Percentiles rank a stretch among this genome's conserved stretches.
phyloP scores from a whole-genome alignment of 2,113 vertebrate species.

The Dolichallabes microphthalmus region DNA sequence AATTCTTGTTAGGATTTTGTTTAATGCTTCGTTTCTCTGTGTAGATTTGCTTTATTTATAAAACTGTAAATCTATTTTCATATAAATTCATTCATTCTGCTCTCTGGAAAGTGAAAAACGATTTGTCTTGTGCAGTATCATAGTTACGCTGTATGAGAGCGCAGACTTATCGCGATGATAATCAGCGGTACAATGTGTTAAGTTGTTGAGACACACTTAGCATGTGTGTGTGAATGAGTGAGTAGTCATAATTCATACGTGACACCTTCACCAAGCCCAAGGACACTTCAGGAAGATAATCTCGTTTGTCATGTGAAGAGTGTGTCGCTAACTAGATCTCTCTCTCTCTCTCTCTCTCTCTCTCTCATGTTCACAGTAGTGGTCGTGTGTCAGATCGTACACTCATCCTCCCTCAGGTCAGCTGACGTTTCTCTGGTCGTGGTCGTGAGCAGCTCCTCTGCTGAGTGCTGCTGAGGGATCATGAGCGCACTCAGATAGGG shows the following conservation, averaged over 20 bases:
- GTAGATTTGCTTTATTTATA: not conserved
- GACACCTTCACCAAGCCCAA: not conserved
- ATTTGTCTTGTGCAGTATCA: not conserved
- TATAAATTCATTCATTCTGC: too few relatives aligned
- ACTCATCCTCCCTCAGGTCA: not conserved
- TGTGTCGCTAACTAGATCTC: not conserved
- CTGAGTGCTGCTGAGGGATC: conserved; percentile 40
- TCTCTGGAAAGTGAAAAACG: not conserved
- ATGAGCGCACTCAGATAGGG: conserved; percentile 47
- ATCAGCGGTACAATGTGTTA: not conserved
- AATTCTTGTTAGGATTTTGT: not conserved
- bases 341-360: not conserved
- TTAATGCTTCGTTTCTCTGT: too few relatives aligned
- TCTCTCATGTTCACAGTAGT: not conserved
- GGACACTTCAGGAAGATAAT: conserved; percentile 16
- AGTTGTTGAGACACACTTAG: not conserved
- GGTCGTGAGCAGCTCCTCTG: conserved; percentile 35
- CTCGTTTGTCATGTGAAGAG: not conserved
- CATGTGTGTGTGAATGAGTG: not conserved
- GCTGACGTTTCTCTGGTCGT: conserved; percentile 25
- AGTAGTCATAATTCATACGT: not conserved
- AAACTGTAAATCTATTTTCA: too few relatives aligned
- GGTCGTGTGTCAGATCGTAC: not conserved
- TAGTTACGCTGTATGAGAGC: too few relatives aligned
- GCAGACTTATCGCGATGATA: not conserved